A percentile compares a stretch with the other conserved stretches of the same genome.
phyloP scores from a whole-genome alignment of 1,140 invertebrate genomes.

The Probaryconus sp. region DNA sequence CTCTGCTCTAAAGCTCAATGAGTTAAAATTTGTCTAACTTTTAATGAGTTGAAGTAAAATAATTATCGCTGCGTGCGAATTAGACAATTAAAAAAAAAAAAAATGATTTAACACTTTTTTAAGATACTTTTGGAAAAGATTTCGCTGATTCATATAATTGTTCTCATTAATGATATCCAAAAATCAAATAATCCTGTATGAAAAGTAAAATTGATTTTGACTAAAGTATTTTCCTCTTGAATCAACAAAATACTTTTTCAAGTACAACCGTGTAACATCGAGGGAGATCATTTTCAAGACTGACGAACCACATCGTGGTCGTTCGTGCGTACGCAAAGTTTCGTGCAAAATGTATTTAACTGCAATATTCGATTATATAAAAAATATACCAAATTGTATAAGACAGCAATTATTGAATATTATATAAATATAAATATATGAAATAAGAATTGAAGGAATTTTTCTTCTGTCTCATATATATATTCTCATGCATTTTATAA shows the following conservation, averaged over 20 bases:
- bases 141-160: neutral
- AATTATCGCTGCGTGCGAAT: neutral
- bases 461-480: too few relatives aligned
- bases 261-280: neutral
- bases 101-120: too few relatives aligned
- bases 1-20: too few relatives aligned
- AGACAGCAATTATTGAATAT: conserved; percentile 23
- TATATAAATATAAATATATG: conserved; percentile 32
- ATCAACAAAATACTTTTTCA: conserved; percentile 12
- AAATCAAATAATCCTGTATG: too few relatives aligned
- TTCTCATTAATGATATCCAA: conserved; percentile 2
- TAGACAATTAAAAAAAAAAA: too few relatives aligned
- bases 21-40: too few relatives aligned
- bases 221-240: too few relatives aligned
- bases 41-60: neutral
- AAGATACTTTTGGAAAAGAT: too few relatives aligned
- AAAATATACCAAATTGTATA: conserved; percentile 14
- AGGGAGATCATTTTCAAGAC: conserved; percentile 34
- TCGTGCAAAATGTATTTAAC: conserved; percentile 16
- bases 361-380: conserved; percentile 33
- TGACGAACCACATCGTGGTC: conserved; percentile 14
- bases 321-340: conserved; percentile 1
- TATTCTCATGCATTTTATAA: too few relatives aligned
- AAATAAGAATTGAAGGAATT: neutral
- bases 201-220: too few relatives aligned